Conservation (phyloP, 1,140 invertebrate genomes). For the Brachionus paranguensis region DNA sequence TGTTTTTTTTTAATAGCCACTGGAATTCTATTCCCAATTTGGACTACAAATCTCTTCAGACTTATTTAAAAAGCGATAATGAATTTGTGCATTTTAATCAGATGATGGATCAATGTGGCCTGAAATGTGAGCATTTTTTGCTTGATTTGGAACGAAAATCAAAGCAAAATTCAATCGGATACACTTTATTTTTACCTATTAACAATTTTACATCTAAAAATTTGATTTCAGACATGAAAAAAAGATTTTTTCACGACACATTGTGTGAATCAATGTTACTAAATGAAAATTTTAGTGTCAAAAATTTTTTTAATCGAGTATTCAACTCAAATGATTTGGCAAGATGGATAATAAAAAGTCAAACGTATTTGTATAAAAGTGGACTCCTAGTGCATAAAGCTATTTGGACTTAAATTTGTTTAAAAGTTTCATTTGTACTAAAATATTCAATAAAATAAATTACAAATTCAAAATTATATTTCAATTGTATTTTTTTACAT, state of each 20-base stretch:
- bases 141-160: neutral
- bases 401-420: neutral
- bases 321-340: neutral
- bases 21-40: neutral
- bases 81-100: neutral
- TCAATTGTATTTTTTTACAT: too few relatives aligned
- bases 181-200: constrained; percentile 2
- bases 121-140: neutral
- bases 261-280: neutral
- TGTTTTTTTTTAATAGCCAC: neutral
- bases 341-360: neutral
- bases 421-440: neutral
- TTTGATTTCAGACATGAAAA: neutral
- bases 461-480: neutral
- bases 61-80: neutral
- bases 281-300: neutral
- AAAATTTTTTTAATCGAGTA: neutral
- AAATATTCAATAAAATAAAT: neutral
- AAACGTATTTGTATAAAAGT: neutral
- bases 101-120: neutral
- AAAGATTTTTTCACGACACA: neutral
- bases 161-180: neutral
- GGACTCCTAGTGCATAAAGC: neutral
- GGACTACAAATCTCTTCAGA: neutral
- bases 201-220: neutral